Conservation (phyloP, 2,888 invertebrate species). For the Agrochola litura region DNA sequence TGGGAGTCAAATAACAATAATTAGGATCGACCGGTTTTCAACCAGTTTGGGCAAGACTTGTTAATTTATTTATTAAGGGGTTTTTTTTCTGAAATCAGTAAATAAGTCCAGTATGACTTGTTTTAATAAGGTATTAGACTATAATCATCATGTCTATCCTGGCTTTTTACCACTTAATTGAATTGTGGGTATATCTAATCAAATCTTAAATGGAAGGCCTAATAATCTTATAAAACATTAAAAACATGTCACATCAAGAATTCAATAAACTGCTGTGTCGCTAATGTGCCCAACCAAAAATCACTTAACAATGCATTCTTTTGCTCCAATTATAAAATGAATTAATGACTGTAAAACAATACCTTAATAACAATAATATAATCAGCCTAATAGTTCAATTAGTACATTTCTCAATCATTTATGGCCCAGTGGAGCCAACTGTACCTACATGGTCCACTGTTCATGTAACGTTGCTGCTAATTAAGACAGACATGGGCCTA, state of each 20-base stretch:
- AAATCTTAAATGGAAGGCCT: too few species aligned
- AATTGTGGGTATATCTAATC: too few species aligned
- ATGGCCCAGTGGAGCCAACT: slow-evolving; percentile 50
- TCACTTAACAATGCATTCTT: neutral
- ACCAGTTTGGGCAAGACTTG: too few species aligned
- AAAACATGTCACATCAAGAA: too few species aligned
- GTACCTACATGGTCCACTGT: slow-evolving; percentile 44
- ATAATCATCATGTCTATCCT: too few species aligned
- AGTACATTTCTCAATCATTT: slow-evolving; percentile 57
- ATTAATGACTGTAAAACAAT: slow-evolving; percentile 39
- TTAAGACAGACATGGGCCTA: slow-evolving; percentile 47
- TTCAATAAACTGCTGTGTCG: neutral
- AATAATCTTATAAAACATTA: too few species aligned
- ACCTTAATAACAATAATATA: slow-evolving; percentile 42
- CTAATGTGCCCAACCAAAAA: neutral
- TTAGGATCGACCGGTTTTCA: neutral
- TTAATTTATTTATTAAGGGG: too few species aligned
- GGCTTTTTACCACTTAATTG: too few species aligned
- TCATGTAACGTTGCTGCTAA: slow-evolving; percentile 48
- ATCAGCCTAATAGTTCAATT: slow-evolving; percentile 61
- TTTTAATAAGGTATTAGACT: too few species aligned
- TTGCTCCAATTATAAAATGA: slow-evolving; percentile 2
- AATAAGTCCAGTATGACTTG: too few species aligned
- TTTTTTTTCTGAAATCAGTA: too few species aligned
- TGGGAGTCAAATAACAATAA: neutral